Evolutionary conservation across 2,113 vertebrate genomes (phyloP).

Genomic region (Halcyon senegalensis): DNA sequence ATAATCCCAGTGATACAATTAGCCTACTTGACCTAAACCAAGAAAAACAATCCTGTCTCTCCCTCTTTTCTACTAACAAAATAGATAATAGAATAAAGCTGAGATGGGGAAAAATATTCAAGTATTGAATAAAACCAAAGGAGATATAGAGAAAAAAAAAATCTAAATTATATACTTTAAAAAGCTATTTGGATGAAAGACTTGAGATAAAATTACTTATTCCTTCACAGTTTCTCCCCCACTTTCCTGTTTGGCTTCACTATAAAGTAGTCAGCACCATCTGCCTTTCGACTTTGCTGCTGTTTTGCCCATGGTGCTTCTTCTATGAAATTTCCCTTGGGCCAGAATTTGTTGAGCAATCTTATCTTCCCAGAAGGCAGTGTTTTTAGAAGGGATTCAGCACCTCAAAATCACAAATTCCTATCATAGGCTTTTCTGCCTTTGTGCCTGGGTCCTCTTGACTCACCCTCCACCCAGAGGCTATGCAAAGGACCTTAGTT

Average conservation of each 20-base stretch:
- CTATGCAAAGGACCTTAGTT: not conserved
- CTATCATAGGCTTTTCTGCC: not conserved
- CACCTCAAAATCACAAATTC: not conserved
- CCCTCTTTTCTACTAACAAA: not conserved
- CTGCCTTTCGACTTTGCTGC: slow-evolving; percentile 19
- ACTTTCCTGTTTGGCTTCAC: slow-evolving; percentile 36
- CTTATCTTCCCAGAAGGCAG: slow-evolving; percentile 18
- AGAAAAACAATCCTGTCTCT: not conserved
- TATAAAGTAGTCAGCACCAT: slow-evolving; percentile 32
- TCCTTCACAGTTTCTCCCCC: not conserved
- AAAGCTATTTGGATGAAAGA: not conserved
- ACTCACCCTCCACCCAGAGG: not conserved
- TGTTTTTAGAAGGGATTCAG: not conserved
- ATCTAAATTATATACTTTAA: not conserved
- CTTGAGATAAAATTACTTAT: not conserved
- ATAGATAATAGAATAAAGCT: not conserved
- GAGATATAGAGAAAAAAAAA: not conserved
- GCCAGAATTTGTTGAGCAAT: slow-evolving; percentile 23
- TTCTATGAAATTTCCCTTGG: slow-evolving; percentile 30
- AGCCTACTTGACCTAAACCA: not conserved
- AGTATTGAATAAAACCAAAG: not conserved
- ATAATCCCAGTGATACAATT: not conserved
- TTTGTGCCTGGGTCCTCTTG: not conserved
- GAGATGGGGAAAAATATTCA: not conserved
- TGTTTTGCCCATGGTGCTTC: slow-evolving; percentile 5